Evolutionary conservation across 2,113 vertebrate species (phyloP), one percentile per base, ranked within the genome.

Genomic region (Asarcornis scutulata): DNA sequence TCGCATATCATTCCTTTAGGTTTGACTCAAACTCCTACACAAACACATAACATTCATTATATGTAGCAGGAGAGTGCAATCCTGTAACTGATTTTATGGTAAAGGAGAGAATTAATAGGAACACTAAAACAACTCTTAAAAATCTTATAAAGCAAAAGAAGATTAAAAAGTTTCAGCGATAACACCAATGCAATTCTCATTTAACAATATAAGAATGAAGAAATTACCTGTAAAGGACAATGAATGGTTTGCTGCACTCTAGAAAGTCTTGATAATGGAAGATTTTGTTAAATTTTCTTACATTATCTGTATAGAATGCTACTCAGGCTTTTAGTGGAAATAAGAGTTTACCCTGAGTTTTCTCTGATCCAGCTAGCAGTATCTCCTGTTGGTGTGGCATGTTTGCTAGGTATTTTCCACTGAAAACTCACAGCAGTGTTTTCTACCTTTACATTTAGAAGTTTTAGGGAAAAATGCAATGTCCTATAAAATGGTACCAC

Each of bases 181-280:
- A 93, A 59, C 46, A 80, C 22, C 36, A 73, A 50, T 46, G 59
- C 44, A 73, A 66, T 89, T 96, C 52, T 34, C 71, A 25, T 95
- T 92, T 89, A 85, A 85, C 25, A 79, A 78, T 11, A 69, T 76
- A 76, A 85, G 26, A 81, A 27, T 21, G 17, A 48, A 86, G 36
- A 91, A 91, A 88, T 93, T 74, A 59, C 60, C 32, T 78, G 25
- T 68, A 95, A 93, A 68, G 21, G 6, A 69, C 76, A 73, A 85
- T 66, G 26, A 79, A 82, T 17, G 62, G 14, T 58, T 72, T 74
- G 76, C 62, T 56, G 56, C 83, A 75, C 63, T 69, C 9, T 25
- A 68, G 29, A 60, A 95, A 88, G 11, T 63, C 44, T 36, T 52
- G 73, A 75, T 58, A 84, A 71, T 1, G 3, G 46, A 80, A 63